Evolutionary conservation across 2,797 vertebrate genomes (phyloP).

Genomic region (Argyrosomus regius): DNA sequence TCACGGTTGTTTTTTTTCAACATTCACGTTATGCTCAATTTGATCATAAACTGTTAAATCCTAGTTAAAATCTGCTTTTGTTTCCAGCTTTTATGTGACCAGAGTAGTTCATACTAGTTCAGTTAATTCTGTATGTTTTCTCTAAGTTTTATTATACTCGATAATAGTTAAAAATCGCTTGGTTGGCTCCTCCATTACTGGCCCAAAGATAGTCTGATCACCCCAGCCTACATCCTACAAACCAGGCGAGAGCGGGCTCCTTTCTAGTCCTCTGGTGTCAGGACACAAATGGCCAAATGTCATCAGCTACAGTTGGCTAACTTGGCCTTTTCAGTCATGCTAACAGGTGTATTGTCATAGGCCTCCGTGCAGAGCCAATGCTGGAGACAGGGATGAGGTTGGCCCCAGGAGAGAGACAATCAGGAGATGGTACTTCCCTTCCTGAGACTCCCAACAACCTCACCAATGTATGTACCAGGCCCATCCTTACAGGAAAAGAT

Average conservation of each 20-base stretch:
- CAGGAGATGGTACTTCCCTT: slow-evolving; percentile 96
- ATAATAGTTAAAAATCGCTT: background rate
- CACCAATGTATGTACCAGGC: slow-evolving; percentile 89
- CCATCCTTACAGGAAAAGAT: slow-evolving; percentile 1
- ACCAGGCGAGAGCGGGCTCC: background rate
- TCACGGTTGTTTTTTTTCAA: slow-evolving; percentile 12
- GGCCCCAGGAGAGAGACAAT: slow-evolving; percentile 95
- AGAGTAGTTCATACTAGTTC: slow-evolving; percentile 9
- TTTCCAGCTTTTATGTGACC: slow-evolving; percentile 3
- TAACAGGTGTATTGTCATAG: slow-evolving; percentile 69
- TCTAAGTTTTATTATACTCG: background rate
- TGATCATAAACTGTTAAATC: background rate
- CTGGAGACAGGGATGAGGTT: slow-evolving; percentile 90
- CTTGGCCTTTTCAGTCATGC: slow-evolving; percentile 10
- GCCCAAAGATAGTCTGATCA: background rate
- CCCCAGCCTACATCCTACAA: background rate
- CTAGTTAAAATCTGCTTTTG: background rate
- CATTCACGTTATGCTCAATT: slow-evolving; percentile 10
- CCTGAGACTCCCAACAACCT: slow-evolving; percentile 98
- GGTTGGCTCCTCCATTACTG: background rate
- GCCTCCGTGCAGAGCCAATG: slow-evolving; percentile 84
- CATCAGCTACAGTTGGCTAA: background rate
- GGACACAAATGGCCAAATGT: background rate
- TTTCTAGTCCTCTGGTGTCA: background rate
- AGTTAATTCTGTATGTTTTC: background rate